Evolutionary conservation across 1,140 invertebrate genomes (phyloP).

Genomic region (Thrips palmi): DNA sequence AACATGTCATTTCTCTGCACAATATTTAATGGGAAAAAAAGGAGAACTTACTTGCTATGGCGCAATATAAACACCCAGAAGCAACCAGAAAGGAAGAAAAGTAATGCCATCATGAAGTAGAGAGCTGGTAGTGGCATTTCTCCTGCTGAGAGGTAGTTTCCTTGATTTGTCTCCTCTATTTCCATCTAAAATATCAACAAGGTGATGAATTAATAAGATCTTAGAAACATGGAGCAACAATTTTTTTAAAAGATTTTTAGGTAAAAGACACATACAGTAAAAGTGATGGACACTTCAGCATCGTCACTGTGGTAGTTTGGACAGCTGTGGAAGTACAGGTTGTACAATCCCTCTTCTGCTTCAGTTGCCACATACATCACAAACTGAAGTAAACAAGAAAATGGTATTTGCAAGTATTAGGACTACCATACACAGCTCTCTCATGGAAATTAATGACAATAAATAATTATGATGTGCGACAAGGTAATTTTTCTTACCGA

Average conservation of each 20-base stretch:
- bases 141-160: constrained; percentile 89
- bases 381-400: constrained; percentile 59
- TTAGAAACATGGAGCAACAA: background rate
- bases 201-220: background rate
- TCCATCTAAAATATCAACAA: constrained; percentile 40
- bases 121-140: constrained; percentile 88
- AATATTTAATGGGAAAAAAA: no score
- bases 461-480: no score
- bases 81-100: constrained; percentile 76
- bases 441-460: no score
- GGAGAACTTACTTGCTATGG: constrained; percentile 48
- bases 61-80: constrained; percentile 84
- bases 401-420: no score
- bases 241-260: background rate
- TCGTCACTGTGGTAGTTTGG: constrained; percentile 39
- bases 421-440: no score
- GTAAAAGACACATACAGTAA: constrained; percentile 32
- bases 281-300: constrained; percentile 31
- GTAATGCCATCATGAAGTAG: constrained; percentile 77
- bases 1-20: background rate
- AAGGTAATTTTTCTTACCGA: no score
- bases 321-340: constrained; percentile 91
- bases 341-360: constrained; percentile 82
- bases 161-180: constrained; percentile 65
- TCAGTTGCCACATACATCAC: constrained; percentile 56